Evolutionary conservation across 2,113 vertebrate genomes (phyloP), one percentile per base, ranked within the genome.

Genomic region (Amphiprion ocellaris): DNA sequence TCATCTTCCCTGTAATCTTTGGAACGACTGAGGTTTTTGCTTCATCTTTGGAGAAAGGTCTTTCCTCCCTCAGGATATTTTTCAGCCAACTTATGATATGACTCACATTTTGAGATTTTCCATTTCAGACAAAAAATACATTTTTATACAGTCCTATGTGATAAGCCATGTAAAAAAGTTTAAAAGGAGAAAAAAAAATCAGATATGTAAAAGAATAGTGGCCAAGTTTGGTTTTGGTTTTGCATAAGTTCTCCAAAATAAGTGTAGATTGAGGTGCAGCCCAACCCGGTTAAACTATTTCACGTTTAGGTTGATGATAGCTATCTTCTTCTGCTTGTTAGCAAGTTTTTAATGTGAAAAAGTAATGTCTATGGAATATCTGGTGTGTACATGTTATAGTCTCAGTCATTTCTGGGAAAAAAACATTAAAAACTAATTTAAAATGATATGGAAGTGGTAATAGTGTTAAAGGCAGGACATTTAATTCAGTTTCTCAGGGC

Each of bases 1-100:
- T 75, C 60, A 61, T 87, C 81, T 78, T 64, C 82, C 72, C 81
- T 81, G 65, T 92, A 84, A 87, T 92, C 80, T 83, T 75, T 86
- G 59, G 46, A 73, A 70, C 26, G 30, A 52, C 37, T 10, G 9
- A 52, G 28, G 69, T 46, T 58, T 77, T 62, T 52, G 67, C 23
- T 89, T 64, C 46, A 49, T 64, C 64, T 83, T 37, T 30, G 6
- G 26, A 69, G 53, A 56, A 71, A 66, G 69, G 15, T 14, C 12
- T 17, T 24, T 74, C 55, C 24, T 21, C 56, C 46, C 33, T 73
- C 1, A 1, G 56, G 55, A 75, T 21, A 63, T 4, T 76, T 77
- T 75, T 21, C 52, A 19, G 17, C 17, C 12, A 49, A n/a, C 53
- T 64, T 39, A 15, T 39, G 41, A 53, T 49, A 14, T 28, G 10